A percentile compares a stretch with the other conserved stretches of the same genome.
Conservation (phyloP, 2,888 invertebrate species). For the Amiota communis region DNA sequence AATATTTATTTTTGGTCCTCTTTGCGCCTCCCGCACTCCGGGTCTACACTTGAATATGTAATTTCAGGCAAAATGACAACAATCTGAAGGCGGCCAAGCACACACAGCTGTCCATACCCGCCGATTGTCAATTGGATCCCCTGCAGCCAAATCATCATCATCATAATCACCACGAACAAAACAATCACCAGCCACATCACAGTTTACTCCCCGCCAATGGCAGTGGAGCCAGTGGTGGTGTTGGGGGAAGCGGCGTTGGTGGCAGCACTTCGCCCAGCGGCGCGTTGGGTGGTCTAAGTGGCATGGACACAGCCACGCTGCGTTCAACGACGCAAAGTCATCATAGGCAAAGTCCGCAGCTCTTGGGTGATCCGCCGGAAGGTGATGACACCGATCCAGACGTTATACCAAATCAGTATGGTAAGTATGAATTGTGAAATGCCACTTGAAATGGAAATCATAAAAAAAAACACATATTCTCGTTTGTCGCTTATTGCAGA, state of each 20-base stretch:
- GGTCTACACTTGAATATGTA: constrained; percentile 47
- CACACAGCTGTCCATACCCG: constrained; percentile 73
- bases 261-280: constrained; percentile 54
- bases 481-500: constrained; percentile 57
- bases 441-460: not conserved
- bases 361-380: constrained; percentile 72
- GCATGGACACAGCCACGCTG: constrained; percentile 73
- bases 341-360: constrained; percentile 73
- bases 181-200: constrained; percentile 69
- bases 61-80: constrained; percentile 71
- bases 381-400: constrained; percentile 85
- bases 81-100: constrained; percentile 73
- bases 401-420: constrained; percentile 90
- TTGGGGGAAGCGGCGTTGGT: constrained; percentile 69
- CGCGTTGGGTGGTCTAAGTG: constrained; percentile 46
- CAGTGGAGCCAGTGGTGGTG: constrained; percentile 65
- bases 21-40: constrained; percentile 9
- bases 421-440: constrained; percentile 74
- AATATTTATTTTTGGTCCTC: constrained; percentile 4
- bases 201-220: constrained; percentile 70
- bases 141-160: constrained; percentile 68
- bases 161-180: constrained; percentile 62
- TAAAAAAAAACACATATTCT: not conserved
- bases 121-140: constrained; percentile 73
- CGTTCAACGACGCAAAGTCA: constrained; percentile 65